Base-by-base conservation (phyloP, 1,140 invertebrate genomes). In the Heliothis virescens region DNA sequence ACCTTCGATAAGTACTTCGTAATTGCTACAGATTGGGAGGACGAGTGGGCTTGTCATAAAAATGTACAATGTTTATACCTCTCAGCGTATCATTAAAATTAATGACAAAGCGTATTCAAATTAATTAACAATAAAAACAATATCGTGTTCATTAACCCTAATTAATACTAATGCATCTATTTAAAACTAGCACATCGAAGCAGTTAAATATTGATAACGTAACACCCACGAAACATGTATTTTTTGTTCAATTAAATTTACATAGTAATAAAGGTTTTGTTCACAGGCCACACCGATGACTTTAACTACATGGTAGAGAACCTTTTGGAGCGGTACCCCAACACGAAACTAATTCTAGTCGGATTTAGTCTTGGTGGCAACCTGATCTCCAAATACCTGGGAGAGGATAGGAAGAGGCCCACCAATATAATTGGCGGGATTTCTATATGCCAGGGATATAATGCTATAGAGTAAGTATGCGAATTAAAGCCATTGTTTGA, bases 311-410 rank as follows among this genome's bases (percentile, higher is more conserved):
- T 99, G 98, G 90, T 98, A 48, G 95, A 96, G 73, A 96, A 97
- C 90, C 90, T 99, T 52, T 81, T 96, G 78, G 96, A 96, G 69
- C 95, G 96, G 82, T 97, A 98, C 94, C 96, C 97, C 1, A 95
- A 96, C 34, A 98, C 97, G 21, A 96, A 96, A 87, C 96, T 98
- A 60, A 96, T 99, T 75, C 96, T 97, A 79, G 96, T 99, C 29
- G 98, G 98, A 47, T 99, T 99, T 91, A 98, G 98, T 93, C 96
- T 99, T 91, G 98, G 98, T 50, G 98, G 97, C 5, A 99, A 98
- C 95, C 95, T 98, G 60, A 96, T 99, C 4, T 97, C 97, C 1
- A 99, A 99, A 94, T 99, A 98, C 91, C 94, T 98, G 84, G 98
- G 98, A 10, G 98, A 99, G 94, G 93, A 95, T 48, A 93, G 95